A percentile compares a stretch with the other conserved stretches of the same genome.
Evolutionary conservation across 2,797 vertebrate species (phyloP).

Genomic region (Diglossa cyanea): DNA sequence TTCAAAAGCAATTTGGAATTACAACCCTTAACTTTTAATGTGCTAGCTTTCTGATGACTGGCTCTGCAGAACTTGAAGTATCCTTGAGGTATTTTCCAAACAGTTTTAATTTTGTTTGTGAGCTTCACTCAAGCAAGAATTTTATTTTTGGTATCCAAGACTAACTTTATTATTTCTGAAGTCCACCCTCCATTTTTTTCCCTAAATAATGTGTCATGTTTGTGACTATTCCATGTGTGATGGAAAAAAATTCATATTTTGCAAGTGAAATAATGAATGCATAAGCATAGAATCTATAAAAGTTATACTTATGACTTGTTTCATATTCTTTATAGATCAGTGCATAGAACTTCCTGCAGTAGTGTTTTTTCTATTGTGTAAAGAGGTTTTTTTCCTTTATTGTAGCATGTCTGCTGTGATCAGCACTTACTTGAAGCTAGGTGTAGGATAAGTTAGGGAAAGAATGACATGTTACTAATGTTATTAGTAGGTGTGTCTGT

Average conservation of each 20-base stretch:
- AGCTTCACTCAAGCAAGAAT: not conserved
- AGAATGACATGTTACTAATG: not conserved
- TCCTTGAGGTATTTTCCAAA: conserved; percentile 28
- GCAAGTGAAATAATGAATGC: not conserved
- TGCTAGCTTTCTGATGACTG: not conserved
- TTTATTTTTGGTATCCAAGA: not conserved
- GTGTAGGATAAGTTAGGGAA: not conserved
- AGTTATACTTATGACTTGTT: not conserved
- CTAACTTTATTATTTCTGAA: not conserved
- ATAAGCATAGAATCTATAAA: not conserved
- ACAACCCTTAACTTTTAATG: conserved; percentile 12
- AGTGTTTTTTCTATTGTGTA: not conserved
- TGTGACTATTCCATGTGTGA: not conserved
- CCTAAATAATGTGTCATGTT: not conserved
- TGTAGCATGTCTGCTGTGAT: not conserved
- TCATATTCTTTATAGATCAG: not conserved
- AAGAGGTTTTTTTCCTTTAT: not conserved
- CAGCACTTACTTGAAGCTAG: not conserved
- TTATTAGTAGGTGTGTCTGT: not conserved
- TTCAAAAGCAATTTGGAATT: conserved; percentile 53
- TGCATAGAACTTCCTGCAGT: not conserved
- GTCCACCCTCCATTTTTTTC: not conserved
- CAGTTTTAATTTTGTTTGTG: not conserved
- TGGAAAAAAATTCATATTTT: not conserved
- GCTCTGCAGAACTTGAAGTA: not conserved